Conservation (phyloP, 2,888 invertebrate species). For the Drosophila suboccidentalis region DNA sequence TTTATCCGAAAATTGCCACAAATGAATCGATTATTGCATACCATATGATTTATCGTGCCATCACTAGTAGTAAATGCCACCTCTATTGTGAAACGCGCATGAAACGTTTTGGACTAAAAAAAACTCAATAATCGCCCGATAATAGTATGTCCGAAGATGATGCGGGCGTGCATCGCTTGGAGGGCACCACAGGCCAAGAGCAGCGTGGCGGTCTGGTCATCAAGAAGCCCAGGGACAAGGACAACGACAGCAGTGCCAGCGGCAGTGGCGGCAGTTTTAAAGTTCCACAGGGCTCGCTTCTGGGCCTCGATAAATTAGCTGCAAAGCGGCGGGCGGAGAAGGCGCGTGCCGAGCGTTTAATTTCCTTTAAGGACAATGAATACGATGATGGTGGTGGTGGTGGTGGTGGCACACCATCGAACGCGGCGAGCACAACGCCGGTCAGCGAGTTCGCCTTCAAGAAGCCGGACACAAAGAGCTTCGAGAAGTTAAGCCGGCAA, state of each 20-base stretch:
- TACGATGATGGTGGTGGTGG: slow-evolving; percentile 83
- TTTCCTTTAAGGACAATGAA: slow-evolving; percentile 88
- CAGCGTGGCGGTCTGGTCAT: slow-evolving; percentile 90
- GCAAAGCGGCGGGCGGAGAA: slow-evolving; percentile 89
- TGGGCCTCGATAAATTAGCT: slow-evolving; percentile 94
- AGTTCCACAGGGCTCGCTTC: slow-evolving; percentile 90
- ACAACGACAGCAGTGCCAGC: slow-evolving; percentile 76
- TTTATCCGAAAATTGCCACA: too few species aligned
- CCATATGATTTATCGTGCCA: too few species aligned
- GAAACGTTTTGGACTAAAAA: slow-evolving; percentile 51
- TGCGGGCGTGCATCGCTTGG: slow-evolving; percentile 89
- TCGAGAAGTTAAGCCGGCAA: slow-evolving; percentile 87
- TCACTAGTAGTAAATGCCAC: slow-evolving; percentile 25
- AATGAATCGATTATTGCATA: too few species aligned
- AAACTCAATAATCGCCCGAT: slow-evolving; percentile 20
- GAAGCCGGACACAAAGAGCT: slow-evolving; percentile 82
- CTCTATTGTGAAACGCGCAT: slow-evolving; percentile 59
- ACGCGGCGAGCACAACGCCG: slow-evolving; percentile 37
- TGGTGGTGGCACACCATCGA: slow-evolving; percentile 63
- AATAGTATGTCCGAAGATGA: slow-evolving; percentile 70
- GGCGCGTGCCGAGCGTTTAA: slow-evolving; percentile 88
- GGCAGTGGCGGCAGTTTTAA: slow-evolving; percentile 87
- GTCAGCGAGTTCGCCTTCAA: slow-evolving; percentile 83
- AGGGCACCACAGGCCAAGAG: slow-evolving; percentile 88
- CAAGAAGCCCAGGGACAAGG: slow-evolving; percentile 87